These are phyloP conservation scores for Ifrita kowaldi DNA, from an alignment of 2,113 vertebrate species.

Conservation along the genomic window DNA sequence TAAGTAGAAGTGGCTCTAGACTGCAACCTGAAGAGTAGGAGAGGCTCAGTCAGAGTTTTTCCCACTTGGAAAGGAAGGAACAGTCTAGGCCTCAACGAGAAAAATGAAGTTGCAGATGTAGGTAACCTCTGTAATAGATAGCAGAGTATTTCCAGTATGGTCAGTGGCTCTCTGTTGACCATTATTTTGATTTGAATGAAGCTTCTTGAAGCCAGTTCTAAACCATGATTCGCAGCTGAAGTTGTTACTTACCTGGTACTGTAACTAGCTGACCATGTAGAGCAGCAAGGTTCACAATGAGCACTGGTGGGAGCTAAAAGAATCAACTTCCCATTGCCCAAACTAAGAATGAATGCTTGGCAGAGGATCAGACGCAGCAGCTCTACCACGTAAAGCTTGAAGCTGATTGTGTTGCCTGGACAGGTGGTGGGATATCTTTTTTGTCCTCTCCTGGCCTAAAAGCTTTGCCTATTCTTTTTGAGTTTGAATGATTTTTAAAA, in stretches of 20 bases:
- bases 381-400: background rate
- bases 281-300: background rate
- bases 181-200: background rate
- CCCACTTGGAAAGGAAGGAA: background rate
- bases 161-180: background rate
- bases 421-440: background rate
- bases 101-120: background rate
- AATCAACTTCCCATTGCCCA: background rate
- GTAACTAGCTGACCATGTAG: background rate
- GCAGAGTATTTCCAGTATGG: background rate
- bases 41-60: background rate
- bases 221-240: fast-evolving
- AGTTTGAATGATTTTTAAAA: background rate
- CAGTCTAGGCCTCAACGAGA: background rate
- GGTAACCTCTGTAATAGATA: fast-evolving
- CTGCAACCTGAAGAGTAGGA: background rate
- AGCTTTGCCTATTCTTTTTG: background rate
- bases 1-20: background rate
- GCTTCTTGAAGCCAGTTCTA: background rate
- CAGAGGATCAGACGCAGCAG: background rate
- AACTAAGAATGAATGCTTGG: background rate
- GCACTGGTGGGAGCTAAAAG: background rate
- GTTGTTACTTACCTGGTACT: background rate
- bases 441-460: background rate
- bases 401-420: background rate